Evolutionary conservation across 2,797 vertebrate genomes (phyloP), one percentile per base, ranked within the genome.

Genomic region (Enteromius trimaculatus): DNA sequence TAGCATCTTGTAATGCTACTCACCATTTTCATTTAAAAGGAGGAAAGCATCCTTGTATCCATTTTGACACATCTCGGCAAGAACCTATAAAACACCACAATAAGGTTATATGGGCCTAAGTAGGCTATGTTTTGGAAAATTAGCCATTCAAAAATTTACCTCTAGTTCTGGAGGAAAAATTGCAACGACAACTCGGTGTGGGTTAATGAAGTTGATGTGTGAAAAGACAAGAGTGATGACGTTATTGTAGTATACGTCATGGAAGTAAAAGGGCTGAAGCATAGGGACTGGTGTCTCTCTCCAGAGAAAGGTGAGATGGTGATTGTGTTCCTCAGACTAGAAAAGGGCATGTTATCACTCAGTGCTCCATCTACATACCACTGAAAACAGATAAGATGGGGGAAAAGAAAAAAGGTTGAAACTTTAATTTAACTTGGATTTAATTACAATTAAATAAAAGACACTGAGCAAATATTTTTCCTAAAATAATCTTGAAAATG

Each of bases 291-390:
- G 99, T 96, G 91, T 98, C 97, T 2, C 92, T 95, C 97, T 4
- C 97, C 97, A 0, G 95, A 95, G 3, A 97, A 99, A 0, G 97
- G 97, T 0, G 95, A 96, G 85, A 99, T 44, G 0, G 94, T 97
- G 92, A 99, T 96, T 83, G 97, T 98, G 76, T 95, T 96, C 51
- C 93, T 96, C 53, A 90, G 87, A 77, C 95, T 95, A 0, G 87
- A 88, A 75, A 93, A 91, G 0, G 98, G 97, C 23, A 96, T 14
- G 69, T 95, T 96, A 92, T 98, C 93, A 81, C 93, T 97, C 78
- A 94, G 86, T 3, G 96, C 97, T 79, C 97, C 97, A 0, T 99
- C 98, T 80, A 98, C 80, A 0, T 97, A 98, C 10, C 86, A 92
- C 97, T 99, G 88, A 83, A 80, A 70, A 26, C 55, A 69, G 0